Base-by-base conservation (phyloP, 1,140 invertebrate genomes). In the Zophobas atratus region DNA sequence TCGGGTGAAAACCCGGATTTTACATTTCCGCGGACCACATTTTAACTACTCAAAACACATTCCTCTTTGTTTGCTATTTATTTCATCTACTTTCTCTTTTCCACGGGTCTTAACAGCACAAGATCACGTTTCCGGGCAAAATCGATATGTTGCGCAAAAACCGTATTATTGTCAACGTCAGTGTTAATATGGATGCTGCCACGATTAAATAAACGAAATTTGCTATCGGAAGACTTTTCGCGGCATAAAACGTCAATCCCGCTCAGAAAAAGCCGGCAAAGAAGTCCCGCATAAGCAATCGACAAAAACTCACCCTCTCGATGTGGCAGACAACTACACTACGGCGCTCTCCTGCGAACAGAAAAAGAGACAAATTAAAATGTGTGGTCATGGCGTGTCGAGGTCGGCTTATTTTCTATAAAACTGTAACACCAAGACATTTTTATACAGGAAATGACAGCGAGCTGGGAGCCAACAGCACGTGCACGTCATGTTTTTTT, bases 401-500 rank as follows among this genome's bases (percentile, higher is more conserved):
- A 43, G 39, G 60, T 41, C 60, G 60, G 38, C 39, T 67, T 67
- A 67, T 67, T 67, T 67, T 67, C 60, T 67, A 67, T 67, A 67
- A 67, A 67, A 41, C 39, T 33, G 38, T 43, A 67, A 67, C 60
- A 67, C 60, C 33, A 67, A 67, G 60, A 67, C 60, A 67, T 67
- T 67, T 67, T 67, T 67, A 67, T 67, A 67, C 60, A 33, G 60
- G 20, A 67, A 67, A 67, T 67, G 60, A 67, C 60, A 67, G 60
- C 60, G 60, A 67, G 60, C 33, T 34, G 60, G 43, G 60, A 67
- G 60, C 38, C 5, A 67, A 33, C 60, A 67, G 60, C 60, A 67
- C 60, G 60, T 67, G 60, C 60, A 67, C 60, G 60, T 67, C 60
- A 67, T 43, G 60, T 67, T 67, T 67, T 63, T 67, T 67, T 38